phyloP scores from a whole-genome alignment of 2,888 invertebrate species.

The Anthrax anthrax region DNA sequence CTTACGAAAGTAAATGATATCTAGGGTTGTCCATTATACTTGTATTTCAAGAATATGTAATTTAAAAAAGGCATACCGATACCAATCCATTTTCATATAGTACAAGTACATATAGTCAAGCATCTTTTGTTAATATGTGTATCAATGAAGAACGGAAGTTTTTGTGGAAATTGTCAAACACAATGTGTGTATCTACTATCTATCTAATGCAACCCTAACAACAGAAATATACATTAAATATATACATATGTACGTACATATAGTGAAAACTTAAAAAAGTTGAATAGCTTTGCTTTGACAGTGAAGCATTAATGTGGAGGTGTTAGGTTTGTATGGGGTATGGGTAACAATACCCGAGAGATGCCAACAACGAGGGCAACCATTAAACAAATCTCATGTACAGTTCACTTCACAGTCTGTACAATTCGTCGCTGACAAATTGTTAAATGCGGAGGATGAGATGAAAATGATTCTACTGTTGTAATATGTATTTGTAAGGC shows the following conservation, averaged over 20 bases:
- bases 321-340: neutral
- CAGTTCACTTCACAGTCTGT: slow-evolving; percentile 19
- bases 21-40: slow-evolving; percentile 9
- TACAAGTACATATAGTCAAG: neutral
- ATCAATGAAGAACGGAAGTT: neutral
- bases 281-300: slow-evolving; percentile 14
- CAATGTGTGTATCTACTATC: neutral
- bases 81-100: too few relatives aligned
- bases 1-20: neutral
- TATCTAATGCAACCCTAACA: slow-evolving; percentile 12
- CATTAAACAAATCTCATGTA: slow-evolving; percentile 19
- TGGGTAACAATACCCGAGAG: slow-evolving; percentile 9
- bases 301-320: neutral
- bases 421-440: slow-evolving; percentile 19
- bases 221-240: neutral
- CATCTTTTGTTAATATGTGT: slow-evolving; percentile 2
- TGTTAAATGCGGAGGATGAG: slow-evolving; percentile 15
- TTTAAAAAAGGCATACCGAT: slow-evolving; percentile 6
- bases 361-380: slow-evolving; percentile 18
- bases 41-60: slow-evolving; percentile 9
- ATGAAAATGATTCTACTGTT: slow-evolving; percentile 15
- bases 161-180: slow-evolving; percentile 6
- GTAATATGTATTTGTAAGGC: neutral
- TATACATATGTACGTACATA: too few relatives aligned
- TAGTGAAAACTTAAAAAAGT: slow-evolving; percentile 8